phyloP scores from a whole-genome alignment of 2,797 vertebrate genomes.

The Rousettus madagascariensis region DNA sequence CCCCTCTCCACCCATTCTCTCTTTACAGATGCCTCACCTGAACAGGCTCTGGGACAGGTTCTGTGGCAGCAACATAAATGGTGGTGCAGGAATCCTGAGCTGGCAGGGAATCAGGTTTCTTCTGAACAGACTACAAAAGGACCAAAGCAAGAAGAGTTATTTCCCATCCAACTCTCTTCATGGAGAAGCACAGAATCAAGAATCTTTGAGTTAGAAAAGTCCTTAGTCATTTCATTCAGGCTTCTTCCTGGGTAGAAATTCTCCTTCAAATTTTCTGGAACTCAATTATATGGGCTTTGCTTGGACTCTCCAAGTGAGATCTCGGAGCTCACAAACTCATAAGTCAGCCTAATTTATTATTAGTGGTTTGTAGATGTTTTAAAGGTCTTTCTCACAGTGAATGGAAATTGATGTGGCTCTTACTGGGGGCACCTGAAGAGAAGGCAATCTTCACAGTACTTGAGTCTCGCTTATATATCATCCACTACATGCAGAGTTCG shows the following conservation, averaged over 20 bases:
- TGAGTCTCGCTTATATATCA: neutral
- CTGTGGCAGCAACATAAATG: constrained; percentile 68
- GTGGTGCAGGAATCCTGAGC: constrained; percentile 69
- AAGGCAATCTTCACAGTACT: neutral
- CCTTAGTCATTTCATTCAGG: neutral
- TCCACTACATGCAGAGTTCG: neutral
- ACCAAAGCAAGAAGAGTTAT: neutral
- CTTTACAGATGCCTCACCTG: constrained; percentile 43
- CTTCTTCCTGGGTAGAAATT: neutral
- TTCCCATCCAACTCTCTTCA: neutral
- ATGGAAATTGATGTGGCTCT: neutral
- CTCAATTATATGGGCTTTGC: neutral
- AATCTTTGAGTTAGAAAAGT: neutral
- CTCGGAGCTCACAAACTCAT: neutral
- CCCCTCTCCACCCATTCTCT: neutral
- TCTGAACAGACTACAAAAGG: constrained; percentile 5
- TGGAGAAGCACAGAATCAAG: neutral
- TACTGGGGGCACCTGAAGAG: neutral
- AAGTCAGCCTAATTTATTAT: neutral
- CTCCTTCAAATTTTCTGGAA: neutral
- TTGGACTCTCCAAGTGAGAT: neutral
- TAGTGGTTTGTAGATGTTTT: neutral
- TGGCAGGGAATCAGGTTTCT: neutral
- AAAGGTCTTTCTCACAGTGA: neutral
- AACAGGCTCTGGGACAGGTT: constrained; percentile 8